These are phyloP conservation scores for Brachyhypopomus gauderio DNA, from an alignment of 2,113 vertebrate genomes.

Conservation along the genomic window DNA sequence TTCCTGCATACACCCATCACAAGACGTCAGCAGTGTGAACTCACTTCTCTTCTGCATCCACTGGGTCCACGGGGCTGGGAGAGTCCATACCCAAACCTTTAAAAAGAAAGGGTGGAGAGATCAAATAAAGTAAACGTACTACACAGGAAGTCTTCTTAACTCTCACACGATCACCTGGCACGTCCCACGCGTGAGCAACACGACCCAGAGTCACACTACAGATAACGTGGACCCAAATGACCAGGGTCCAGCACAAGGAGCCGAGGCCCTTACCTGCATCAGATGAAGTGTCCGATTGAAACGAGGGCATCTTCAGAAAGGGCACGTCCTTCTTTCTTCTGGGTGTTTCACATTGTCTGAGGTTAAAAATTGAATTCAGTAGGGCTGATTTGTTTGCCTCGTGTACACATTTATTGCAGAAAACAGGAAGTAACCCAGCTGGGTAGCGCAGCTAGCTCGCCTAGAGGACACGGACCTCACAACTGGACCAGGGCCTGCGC, in stretches of 20 bases:
- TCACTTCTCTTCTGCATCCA: slow-evolving; percentile 79
- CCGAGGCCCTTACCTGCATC: slow-evolving; percentile 79
- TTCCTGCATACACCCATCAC: not conserved
- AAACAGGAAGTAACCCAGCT: not conserved
- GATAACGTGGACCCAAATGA: too few species aligned
- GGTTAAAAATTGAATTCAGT: not conserved
- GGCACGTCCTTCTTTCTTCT: slow-evolving; percentile 68
- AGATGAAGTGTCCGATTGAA: slow-evolving; percentile 82
- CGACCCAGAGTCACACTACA: too few species aligned
- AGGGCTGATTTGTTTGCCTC: not conserved
- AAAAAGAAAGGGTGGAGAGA: not conserved
- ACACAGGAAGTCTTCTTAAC: not conserved
- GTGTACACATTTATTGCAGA: not conserved
- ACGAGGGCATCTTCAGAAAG: slow-evolving; percentile 73
- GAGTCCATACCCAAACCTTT: slow-evolving; percentile 84
- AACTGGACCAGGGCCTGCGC: too few species aligned
- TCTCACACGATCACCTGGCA: not conserved
- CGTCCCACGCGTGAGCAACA: not conserved
- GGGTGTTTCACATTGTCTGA: slow-evolving; percentile 80
- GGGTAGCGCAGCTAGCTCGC: too few species aligned
- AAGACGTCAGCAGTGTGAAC: slow-evolving; percentile 57
- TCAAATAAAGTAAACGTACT: not conserved
- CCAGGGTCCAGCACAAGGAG: not conserved
- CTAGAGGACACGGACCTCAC: too few species aligned
- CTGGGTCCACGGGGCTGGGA: slow-evolving; percentile 75